phyloP scores from a whole-genome alignment of 2,797 vertebrate genomes.

The Cryptoblepharus egeriae region DNA sequence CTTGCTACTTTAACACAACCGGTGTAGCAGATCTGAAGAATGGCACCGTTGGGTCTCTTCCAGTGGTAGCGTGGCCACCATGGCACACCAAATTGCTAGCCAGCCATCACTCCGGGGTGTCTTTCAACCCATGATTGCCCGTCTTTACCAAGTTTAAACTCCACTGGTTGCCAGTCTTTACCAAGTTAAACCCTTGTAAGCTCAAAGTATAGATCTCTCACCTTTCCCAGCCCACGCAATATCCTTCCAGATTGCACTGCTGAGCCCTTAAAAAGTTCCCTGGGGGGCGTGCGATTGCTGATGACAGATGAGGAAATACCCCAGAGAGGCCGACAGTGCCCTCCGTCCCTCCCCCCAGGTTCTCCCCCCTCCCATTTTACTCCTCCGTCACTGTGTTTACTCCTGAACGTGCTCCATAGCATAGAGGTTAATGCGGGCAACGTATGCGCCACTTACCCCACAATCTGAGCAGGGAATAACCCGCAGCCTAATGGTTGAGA shows the following conservation, averaged over 20 bases:
- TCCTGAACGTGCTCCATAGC: not conserved
- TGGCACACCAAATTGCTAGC: not conserved
- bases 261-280: slow-evolving; percentile 5
- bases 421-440: not conserved
- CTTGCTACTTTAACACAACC: not conserved
- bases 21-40: too few species aligned
- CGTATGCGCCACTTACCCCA: not conserved
- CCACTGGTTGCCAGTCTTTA: too few species aligned
- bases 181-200: too few species aligned
- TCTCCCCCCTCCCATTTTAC: not conserved
- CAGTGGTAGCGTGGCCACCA: not conserved
- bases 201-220: too few species aligned
- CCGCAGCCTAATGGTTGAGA: not conserved
- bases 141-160: too few species aligned
- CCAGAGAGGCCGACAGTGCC: not conserved
- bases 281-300: not conserved
- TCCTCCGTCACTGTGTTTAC: not conserved
- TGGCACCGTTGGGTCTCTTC: too few species aligned
- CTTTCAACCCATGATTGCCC: too few species aligned
- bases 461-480: too few species aligned
- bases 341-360: not conserved
- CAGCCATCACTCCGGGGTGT: too few species aligned
- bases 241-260: not conserved
- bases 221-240: not conserved
- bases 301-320: slow-evolving; percentile 42